Evolutionary conservation across 2,888 invertebrate species (phyloP).

Genomic region (Drosophila quasianomalipes): DNA sequence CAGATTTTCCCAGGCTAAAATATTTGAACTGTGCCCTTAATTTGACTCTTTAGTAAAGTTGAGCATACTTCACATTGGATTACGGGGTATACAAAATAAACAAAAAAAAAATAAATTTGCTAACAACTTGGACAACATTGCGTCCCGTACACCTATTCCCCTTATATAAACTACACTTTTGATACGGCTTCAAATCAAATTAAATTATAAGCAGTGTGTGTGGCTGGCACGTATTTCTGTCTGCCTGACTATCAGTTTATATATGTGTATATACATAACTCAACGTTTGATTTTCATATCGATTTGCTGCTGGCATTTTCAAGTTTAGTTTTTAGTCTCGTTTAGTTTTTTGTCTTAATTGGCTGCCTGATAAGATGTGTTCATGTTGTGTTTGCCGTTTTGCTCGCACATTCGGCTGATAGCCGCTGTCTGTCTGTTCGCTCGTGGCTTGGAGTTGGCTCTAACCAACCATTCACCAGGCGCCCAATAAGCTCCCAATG

Average conservation of each 20-base stretch:
- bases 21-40: background rate
- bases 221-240: constrained; percentile 49
- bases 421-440: constrained; percentile 13
- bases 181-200: constrained; percentile 64
- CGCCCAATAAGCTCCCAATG: constrained; percentile 27
- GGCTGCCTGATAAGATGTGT: constrained; percentile 77
- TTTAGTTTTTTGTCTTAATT: constrained; percentile 75
- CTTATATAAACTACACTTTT: background rate
- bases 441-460: constrained; percentile 5
- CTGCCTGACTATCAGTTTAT: constrained; percentile 19
- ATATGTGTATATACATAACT: constrained; percentile 3
- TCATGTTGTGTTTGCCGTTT: constrained; percentile 62
- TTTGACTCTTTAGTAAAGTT: background rate
- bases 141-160: background rate
- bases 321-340: constrained; percentile 53
- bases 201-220: constrained; percentile 56
- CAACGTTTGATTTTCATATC: constrained; percentile 66
- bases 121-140: constrained; percentile 13
- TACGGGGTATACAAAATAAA: constrained; percentile 14
- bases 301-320: constrained; percentile 67
- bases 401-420: constrained; percentile 46
- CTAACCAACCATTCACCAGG: constrained; percentile 45
- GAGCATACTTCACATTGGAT: background rate
- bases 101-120: constrained; percentile 3
- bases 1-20: background rate